Base-by-base conservation (phyloP, 2,797 vertebrate genomes). In the Dermochelys coriacea region DNA sequence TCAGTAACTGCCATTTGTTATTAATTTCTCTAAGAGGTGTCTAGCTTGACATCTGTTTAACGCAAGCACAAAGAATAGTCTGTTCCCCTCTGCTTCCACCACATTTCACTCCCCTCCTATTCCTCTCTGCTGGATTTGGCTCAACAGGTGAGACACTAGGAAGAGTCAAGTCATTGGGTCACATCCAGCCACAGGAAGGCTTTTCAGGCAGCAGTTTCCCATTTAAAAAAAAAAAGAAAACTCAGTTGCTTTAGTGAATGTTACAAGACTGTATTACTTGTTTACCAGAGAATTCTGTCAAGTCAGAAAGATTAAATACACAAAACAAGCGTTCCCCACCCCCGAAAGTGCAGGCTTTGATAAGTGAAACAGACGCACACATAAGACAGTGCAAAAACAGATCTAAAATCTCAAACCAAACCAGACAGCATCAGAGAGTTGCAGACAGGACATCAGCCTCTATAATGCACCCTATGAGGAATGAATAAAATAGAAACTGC, bases 51-150 rank as follows among this genome's bases (percentile, higher is more conserved):
- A 79, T 68, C 29, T 59, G 57, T 51, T 64, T 68, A 45, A 77
- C 12, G 34, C 85, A 84, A 92, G 85, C 91, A 93, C 92, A 87
- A 82, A 84, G 59, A 75, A 27, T 87, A 78, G 93, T 89, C 86
- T 34, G 57, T 87, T 92, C 10, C 10, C 4, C 41, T 41, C n/a
- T 3, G 2, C 74, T 81, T 71, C 49, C 77, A 5, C 55, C 80
- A 25, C 54, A 29, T 55, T 34, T 49, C 1, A 2, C 10, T 54
- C 64, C 37, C 25, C 79, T 37, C 64, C 49, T 1, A 50, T 52
- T 82, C 81, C 85, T 82, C 45, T 55, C 3, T 0, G 2, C 14
- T 90, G 59, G 57, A 5, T 34, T 82, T 37, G 83, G 23, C 61
- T 87, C 51, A 3, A 84, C 79, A 96, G 87, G 89, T 78, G 89